Base-by-base conservation (phyloP, 2,113 vertebrate genomes). In the Laterallus jamaicensis region DNA sequence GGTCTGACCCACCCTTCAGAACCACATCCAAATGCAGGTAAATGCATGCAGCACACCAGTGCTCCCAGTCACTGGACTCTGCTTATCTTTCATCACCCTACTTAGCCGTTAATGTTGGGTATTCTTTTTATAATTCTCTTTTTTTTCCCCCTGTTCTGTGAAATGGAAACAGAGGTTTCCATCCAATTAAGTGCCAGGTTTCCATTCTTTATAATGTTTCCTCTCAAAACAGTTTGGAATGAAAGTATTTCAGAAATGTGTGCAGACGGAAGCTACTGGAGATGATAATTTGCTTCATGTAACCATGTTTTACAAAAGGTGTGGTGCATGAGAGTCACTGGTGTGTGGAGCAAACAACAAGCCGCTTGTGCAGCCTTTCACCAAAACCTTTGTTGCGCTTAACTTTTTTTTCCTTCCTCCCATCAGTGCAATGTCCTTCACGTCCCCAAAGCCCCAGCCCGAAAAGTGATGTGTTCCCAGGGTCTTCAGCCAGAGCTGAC, bases 111-210 rank as follows among this genome's bases (percentile, higher is more conserved):
- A 70, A 66, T 54, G 22, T 62, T 83, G n/a, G 69, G 32, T 89
- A 52, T 80, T 90, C 92, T 93, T 88, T 96, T 77, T 81, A 58
- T 83, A 62, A 69, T 67, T 83, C 13, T 79, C 15, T 26, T 49
- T 58, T 74, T 80, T 81, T 84, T 81, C 82, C 50, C 17, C 64
- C 58, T 89, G 4, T 82, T 94, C 69, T 67, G 70, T 62, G 22
- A 68, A 90, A 68, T 87, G 82, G 95, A 96, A 97, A 92, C 44
- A 69, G 95, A 80, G 74, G 63, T 97, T 97, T 96, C 96, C 95
- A 70, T 85, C 67, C 81, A 29, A 64, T 60, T 40, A n/a, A 68
- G 40, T 47, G 90, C 93, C 97, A 96, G 94, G 44, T 96, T 97
- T 96, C 97, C 95, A 56, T 66, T 92, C 94, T 93, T 90, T 66